Evolutionary conservation across 2,113 vertebrate genomes (phyloP), one percentile per base, ranked within the genome.

Genomic region (Albula goreensis): DNA sequence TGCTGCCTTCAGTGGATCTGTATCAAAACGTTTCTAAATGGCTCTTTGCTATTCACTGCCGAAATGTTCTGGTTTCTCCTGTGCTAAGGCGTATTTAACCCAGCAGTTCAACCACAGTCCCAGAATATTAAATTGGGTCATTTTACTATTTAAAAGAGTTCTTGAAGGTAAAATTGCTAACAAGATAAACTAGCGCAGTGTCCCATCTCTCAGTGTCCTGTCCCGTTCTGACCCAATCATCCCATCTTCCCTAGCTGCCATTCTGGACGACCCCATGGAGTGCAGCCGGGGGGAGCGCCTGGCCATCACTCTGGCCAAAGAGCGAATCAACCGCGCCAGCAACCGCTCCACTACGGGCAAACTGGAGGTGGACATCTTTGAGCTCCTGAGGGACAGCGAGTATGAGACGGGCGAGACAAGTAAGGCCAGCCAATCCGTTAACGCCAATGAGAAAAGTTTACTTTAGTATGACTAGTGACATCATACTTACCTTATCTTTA

Each of bases 221-320:
- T 41, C 31, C 31, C 31, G 1, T 41, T 41, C 31, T 41, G 31
- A 41, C 31, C 31, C 31, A 41, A 41, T 41, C 31, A 87, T 60
- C 15, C 41, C 60, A 10, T 8, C 81, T 25, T n/a, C 49, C 81
- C 90, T 60, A 97, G 96, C 97, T 81, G 97, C 97, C 91, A 97
- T 99, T 91, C 95, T 99, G 88, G 98, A 99, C 86, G 98, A 99
- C 94, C 98, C 98, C n/a, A 99, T 99, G 98, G 98, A 99, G 94
- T 99, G 98, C 95, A 99, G 97, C 94, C 95, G 98, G 92, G 98
- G 98, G 52, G 98, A 99, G 92, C 95, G 98, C 57, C 94, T 99
- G 90, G 99, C 98, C 94, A 99, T 99, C 95, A 99, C 97, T 3
- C 94, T 99, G 95, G 98, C 98, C 90, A 99, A 98, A 95, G 97